These are phyloP conservation scores for Toxostoma redivivum DNA, from an alignment of 2,113 vertebrate species.

Conservation along the genomic window DNA sequence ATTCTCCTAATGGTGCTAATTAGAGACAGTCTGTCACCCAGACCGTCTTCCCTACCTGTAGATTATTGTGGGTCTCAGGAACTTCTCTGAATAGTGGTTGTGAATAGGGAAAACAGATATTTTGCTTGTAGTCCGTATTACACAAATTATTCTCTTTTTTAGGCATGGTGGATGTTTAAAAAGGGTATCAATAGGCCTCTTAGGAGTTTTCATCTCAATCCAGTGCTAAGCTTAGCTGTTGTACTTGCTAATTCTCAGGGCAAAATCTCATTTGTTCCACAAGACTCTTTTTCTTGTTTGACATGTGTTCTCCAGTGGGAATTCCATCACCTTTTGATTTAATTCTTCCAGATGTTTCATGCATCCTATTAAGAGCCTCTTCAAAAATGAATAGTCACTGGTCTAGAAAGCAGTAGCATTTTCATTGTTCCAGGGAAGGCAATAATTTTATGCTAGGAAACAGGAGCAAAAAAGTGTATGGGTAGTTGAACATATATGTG, in stretches of 20 bases:
- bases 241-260: conserved; percentile 59
- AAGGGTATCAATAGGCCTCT: conserved; percentile 25
- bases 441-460: conserved; percentile 54
- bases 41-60: neutral
- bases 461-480: conserved; percentile 42
- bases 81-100: neutral
- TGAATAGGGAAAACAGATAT: neutral
- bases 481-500: conserved; percentile 33
- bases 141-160: neutral
- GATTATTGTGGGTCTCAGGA: neutral
- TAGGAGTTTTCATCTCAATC: conserved; percentile 49
- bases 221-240: conserved; percentile 17
- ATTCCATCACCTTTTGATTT: conserved; percentile 69
- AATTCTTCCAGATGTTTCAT: conserved; percentile 73
- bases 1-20: neutral
- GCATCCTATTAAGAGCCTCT: conserved; percentile 57
- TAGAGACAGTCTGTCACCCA: neutral
- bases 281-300: conserved; percentile 60
- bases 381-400: conserved; percentile 50
- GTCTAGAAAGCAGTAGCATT: conserved; percentile 41
- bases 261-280: conserved; percentile 67
- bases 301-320: conserved; percentile 60
- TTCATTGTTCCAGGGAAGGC: conserved; percentile 51
- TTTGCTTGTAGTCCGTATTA: neutral
- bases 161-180: neutral